Conservation (phyloP, 2,113 vertebrate genomes). For the Laticauda laticaudata region DNA sequence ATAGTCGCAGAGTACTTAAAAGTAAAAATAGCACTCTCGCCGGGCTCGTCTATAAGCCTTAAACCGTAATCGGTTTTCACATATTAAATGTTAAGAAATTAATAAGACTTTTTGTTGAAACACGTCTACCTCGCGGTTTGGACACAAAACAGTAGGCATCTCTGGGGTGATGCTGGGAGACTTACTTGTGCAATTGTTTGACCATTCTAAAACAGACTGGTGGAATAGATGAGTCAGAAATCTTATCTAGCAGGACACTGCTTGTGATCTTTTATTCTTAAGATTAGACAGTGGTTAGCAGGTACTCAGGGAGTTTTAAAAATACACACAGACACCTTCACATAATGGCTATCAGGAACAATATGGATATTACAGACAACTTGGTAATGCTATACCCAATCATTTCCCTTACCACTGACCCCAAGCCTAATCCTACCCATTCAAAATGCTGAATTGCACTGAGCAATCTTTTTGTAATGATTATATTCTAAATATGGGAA, state of each 20-base stretch:
- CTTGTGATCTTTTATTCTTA: neutral
- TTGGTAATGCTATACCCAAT: neutral
- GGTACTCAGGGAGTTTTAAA: neutral
- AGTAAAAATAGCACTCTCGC: no score
- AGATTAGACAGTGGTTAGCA: neutral
- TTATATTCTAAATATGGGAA: neutral
- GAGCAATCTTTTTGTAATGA: neutral
- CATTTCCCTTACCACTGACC: neutral
- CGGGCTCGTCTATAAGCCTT: no score
- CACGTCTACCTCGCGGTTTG: no score
- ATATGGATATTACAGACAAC: neutral
- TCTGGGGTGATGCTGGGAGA: neutral
- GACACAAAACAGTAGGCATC: no score
- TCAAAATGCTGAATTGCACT: neutral
- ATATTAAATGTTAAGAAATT: no score
- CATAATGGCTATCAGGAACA: neutral
- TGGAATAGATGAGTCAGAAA: neutral
- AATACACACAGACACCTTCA: neutral
- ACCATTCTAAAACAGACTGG: neutral
- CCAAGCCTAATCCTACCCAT: neutral
- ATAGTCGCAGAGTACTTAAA: no score
- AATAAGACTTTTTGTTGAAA: no score
- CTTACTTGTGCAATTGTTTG: neutral
- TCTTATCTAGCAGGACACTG: neutral
- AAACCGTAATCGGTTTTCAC: no score